Evolutionary conservation across 1,140 invertebrate genomes (phyloP), one percentile per base, ranked within the genome.

Genomic region (Calliopsis andreniformis): DNA sequence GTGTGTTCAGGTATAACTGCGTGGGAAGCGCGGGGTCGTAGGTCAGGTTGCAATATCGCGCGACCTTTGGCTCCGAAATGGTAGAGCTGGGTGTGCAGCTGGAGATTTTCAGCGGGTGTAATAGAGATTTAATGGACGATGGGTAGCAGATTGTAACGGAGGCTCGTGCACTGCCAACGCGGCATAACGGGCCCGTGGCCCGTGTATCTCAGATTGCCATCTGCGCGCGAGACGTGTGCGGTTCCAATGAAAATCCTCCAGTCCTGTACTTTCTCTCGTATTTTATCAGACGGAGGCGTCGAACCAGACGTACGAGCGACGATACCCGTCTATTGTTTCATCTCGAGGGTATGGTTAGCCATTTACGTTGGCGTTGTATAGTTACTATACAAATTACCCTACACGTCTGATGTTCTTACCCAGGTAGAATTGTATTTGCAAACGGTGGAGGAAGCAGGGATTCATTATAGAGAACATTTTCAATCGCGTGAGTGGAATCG

Each of bases 71-170:
- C 69, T 43, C 42, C 43, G 67, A 62, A 61, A 76, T 32, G 56
- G 59, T 42, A 28, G 43, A 51, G 63, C 42, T 35, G 39, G 16
- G 10, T n/a, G 30, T 61, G 43, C 71, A 45, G 55, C 61, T 45
- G 73, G 45, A 63, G 79, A 81, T 82, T 82, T 82, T 82, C 73
- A 67, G 14, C 56, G 73, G 55, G 70, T 64, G 56, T 77, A 72
- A 78, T 72, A 62, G 43, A 82, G 79, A 82, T 82, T 61, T 66
- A 55, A 82, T 64, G 47, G 75, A 68, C 64, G 73, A 62, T 49
- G 75, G 67, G 79, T 81, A 82, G 80, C 67, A 72, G 75, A 82
- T 82, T 78, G 67, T 68, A 78, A 63, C 80, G 49, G 53, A 56
- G 72, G 66, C 45, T 28, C 71, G 69, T 59, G 66, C 35, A 62